Evolutionary conservation across 2,888 invertebrate species (phyloP).

Genomic region (Thera obeliscata): DNA sequence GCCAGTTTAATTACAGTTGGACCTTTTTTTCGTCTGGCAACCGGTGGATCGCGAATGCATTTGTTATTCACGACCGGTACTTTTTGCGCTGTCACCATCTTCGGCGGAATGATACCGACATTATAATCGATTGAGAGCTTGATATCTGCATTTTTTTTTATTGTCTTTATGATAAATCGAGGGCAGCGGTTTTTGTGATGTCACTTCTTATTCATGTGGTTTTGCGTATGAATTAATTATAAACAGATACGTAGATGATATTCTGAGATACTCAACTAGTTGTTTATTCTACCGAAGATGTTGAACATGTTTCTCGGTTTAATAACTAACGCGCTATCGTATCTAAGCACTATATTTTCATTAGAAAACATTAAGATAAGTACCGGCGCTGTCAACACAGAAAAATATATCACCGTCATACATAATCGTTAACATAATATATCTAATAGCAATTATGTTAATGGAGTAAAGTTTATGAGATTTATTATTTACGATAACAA

Average conservation of each 20-base stretch:
- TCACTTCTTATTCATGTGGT: slow-evolving; percentile 33
- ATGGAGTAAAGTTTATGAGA: slow-evolving; percentile 53
- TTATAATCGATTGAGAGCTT: slow-evolving; percentile 55
- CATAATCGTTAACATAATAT: slow-evolving; percentile 53
- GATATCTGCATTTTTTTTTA: slow-evolving; percentile 45
- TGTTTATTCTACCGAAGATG: slow-evolving; percentile 2
- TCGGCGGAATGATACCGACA: slow-evolving; percentile 53
- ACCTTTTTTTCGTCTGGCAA: slow-evolving; percentile 56
- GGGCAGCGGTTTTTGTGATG: slow-evolving; percentile 35
- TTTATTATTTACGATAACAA: slow-evolving; percentile 50
- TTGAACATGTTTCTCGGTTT: slow-evolving; percentile 10
- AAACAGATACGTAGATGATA: background rate
- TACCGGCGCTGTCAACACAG: slow-evolving; percentile 48
- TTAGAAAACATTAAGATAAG: slow-evolving; percentile 43
- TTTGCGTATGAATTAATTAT: slow-evolving; percentile 29
- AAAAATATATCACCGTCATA: slow-evolving; percentile 48
- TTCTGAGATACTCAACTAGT: background rate
- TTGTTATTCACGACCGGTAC: slow-evolving; percentile 76
- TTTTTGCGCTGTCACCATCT: slow-evolving; percentile 73
- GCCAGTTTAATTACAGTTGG: slow-evolving; percentile 71
- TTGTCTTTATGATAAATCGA: slow-evolving; percentile 41
- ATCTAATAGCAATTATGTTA: slow-evolving; percentile 53
- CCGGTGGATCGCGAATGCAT: slow-evolving; percentile 66
- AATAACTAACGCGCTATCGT: slow-evolving; percentile 21
- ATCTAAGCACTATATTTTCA: slow-evolving; percentile 46